Percentiles rank a stretch among this genome's conserved stretches.
Conservation (phyloP, 2,888 invertebrate genomes). For the Xylocampa areola region DNA sequence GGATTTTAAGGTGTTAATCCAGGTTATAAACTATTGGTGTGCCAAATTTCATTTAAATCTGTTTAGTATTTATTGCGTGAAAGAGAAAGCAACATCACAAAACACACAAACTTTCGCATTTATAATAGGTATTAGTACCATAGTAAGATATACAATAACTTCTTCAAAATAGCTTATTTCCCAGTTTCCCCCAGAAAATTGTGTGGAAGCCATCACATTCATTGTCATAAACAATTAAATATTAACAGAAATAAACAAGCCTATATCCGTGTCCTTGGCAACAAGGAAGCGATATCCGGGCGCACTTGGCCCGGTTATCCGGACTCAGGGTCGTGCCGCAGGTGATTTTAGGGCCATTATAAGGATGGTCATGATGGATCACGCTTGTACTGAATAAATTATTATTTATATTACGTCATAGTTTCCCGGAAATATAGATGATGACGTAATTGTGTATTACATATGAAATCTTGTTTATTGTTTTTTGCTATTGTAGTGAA, state of each 20-base stretch:
- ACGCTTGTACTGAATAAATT: conserved; percentile 35
- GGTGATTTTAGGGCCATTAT: conserved; percentile 38
- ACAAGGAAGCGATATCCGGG: conserved; percentile 48
- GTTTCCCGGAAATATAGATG: conserved; percentile 13
- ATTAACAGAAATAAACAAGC: conserved; percentile 1
- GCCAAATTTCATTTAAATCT: too few relatives aligned
- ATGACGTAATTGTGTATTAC: not conserved
- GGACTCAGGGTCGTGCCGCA: conserved; percentile 44
- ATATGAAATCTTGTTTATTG: not conserved
- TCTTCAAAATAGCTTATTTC: too few relatives aligned
- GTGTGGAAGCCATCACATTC: not conserved
- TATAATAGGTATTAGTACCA: too few relatives aligned
- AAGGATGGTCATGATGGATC: conserved; percentile 31
- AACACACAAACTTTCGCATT: too few relatives aligned
- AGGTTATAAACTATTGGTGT: too few relatives aligned
- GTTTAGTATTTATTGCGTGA: too few relatives aligned
- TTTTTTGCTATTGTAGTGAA: too few relatives aligned
- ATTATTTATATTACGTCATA: conserved; percentile 12
- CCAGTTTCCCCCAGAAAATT: not conserved
- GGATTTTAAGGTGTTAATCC: too few relatives aligned
- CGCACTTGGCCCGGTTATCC: conserved; percentile 59
- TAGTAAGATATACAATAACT: too few relatives aligned
- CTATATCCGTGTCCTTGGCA: conserved; percentile 37
- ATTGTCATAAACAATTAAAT: not conserved
- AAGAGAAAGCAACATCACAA: too few relatives aligned